Conservation (phyloP, 1,140 invertebrate genomes). For the Lepidotrigona ventralis region DNA sequence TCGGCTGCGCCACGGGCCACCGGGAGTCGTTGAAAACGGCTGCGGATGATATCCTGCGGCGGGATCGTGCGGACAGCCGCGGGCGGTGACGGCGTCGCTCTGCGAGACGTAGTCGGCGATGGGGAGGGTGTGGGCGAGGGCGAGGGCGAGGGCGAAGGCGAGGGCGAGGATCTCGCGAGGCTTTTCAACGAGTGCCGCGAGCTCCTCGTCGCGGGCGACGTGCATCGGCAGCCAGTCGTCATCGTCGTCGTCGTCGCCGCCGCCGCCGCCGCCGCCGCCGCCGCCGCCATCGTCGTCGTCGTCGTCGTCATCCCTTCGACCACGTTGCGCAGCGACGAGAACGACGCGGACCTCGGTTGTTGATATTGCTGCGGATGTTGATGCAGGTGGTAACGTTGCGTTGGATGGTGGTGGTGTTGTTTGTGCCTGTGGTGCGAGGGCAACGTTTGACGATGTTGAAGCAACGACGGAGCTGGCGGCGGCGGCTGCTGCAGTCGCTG, state of each 20-base stretch:
- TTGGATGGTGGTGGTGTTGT: background rate
- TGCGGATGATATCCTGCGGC: background rate
- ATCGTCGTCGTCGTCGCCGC: too few species aligned
- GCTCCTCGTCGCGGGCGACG: constrained; percentile 18
- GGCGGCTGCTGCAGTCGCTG: constrained; percentile 35
- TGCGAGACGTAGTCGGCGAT: constrained; percentile 59
- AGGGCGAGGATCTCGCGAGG: constrained; percentile 48
- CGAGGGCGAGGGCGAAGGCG: constrained; percentile 52
- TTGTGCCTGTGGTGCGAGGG: constrained; percentile 4
- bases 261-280: background rate
- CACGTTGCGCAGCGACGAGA: constrained; percentile 24
- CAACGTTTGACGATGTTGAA: constrained; percentile 28
- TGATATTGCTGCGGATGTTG: constrained; percentile 57
- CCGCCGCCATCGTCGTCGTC: background rate
- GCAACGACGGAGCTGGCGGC: background rate
- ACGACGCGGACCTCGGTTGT: constrained; percentile 43
- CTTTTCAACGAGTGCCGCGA: constrained; percentile 43
- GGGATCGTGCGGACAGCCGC: constrained; percentile 9
- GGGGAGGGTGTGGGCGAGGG: constrained; percentile 58
- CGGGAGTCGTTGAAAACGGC: constrained; percentile 63
- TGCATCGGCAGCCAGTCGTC: background rate
- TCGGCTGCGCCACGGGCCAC: constrained; percentile 2
- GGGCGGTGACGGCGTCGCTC: constrained; percentile 64
- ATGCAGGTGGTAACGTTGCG: constrained; percentile 51
- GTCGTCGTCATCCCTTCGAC: background rate